Conservation (phyloP, 2,888 invertebrate genomes). For the Glaucopsyche alexis region DNA sequence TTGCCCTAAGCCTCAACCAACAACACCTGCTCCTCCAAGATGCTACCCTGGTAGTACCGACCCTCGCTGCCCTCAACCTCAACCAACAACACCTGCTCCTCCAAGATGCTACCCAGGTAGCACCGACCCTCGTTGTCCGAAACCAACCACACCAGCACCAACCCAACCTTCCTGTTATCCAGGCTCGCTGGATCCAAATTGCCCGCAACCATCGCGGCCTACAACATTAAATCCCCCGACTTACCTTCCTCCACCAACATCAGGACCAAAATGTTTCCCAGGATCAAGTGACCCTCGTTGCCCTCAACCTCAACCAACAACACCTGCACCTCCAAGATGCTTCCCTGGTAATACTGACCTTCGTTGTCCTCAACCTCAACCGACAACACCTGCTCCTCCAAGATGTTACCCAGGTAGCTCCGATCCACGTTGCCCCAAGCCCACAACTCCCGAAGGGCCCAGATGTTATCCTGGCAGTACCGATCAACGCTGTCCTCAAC, state of each 20-base stretch:
- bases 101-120: background rate
- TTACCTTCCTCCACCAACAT: background rate
- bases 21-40: conserved; percentile 43
- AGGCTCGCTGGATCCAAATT: conserved; percentile 12
- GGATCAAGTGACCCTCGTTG: conserved; percentile 1
- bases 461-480: background rate
- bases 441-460: background rate
- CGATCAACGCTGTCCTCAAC: background rate
- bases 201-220: background rate
- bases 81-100: conserved; percentile 43
- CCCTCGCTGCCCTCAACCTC: conserved; percentile 48
- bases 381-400: conserved; percentile 37
- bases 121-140: background rate
- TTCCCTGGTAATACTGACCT: conserved; percentile 27
- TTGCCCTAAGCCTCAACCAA: conserved; percentile 47
- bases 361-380: conserved; percentile 37
- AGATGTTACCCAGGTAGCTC: conserved; percentile 51
- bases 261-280: background rate
- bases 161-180: conserved; percentile 28
- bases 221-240: background rate
- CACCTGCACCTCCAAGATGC: conserved; percentile 36
- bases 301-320: conserved; percentile 29
- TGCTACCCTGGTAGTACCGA: conserved; percentile 54
- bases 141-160: conserved; percentile 7
- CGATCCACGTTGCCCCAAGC: conserved; percentile 43